Percentiles rank a stretch among this genome's conserved stretches.
Evolutionary conservation across 1,140 invertebrate species (phyloP).

Genomic region (Dendrolimus kikuchii): DNA sequence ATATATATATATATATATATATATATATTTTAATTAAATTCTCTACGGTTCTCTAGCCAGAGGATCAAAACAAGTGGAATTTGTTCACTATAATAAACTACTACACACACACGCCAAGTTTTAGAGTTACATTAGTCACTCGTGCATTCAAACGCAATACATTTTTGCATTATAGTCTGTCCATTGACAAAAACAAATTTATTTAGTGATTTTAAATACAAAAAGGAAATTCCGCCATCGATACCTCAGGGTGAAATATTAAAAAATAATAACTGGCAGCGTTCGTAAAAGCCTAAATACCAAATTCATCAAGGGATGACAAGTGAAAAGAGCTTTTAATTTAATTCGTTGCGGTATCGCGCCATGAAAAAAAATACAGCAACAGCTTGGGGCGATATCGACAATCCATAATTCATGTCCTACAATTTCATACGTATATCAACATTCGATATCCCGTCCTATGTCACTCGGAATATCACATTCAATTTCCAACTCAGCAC

Average conservation of each 20-base stretch:
- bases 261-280: conserved; percentile 26
- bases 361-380: conserved; percentile 64
- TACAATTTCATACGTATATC: conserved; percentile 66
- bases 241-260: not conserved
- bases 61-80: too few relatives aligned
- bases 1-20: too few relatives aligned
- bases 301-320: conserved; percentile 66
- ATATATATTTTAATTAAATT: too few relatives aligned
- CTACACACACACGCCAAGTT: too few relatives aligned
- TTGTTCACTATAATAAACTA: too few relatives aligned
- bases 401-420: conserved; percentile 72
- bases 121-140: too few relatives aligned
- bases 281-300: conserved; percentile 36
- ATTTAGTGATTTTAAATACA: not conserved
- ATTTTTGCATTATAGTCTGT: too few relatives aligned
- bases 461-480: conserved; percentile 23
- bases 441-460: conserved; percentile 21
- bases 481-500: conserved; percentile 40
- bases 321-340: conserved; percentile 72
- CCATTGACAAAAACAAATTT: too few relatives aligned
- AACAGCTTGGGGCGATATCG: conserved; percentile 71
- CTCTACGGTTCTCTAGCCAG: too few relatives aligned
- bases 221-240: not conserved
- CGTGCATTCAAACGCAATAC: too few relatives aligned
- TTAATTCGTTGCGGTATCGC: conserved; percentile 70